Evolutionary conservation across 1,140 invertebrate genomes (phyloP).

Genomic region (Bombus confusus): DNA sequence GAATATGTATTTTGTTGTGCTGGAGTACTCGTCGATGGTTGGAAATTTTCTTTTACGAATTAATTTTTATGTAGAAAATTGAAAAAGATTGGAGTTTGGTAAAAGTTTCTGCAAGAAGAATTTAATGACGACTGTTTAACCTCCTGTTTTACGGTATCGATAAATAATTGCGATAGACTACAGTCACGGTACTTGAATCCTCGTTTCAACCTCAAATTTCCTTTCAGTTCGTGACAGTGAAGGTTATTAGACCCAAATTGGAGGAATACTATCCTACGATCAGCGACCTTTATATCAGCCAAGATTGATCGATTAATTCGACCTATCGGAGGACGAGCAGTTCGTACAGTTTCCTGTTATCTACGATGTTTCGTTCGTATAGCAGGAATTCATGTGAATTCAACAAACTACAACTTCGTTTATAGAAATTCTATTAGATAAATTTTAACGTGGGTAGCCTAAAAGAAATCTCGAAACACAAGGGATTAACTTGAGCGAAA

Average conservation of each 20-base stretch:
- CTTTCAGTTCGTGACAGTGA: not conserved
- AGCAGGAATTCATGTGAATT: too few species aligned
- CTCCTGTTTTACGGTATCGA: not conserved
- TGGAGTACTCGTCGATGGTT: not conserved
- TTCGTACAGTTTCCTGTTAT: not conserved
- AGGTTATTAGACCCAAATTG: not conserved
- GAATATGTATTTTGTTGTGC: not conserved
- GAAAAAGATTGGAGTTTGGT: not conserved
- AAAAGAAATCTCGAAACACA: too few species aligned
- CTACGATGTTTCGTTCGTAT: not conserved
- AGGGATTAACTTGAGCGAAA: too few species aligned
- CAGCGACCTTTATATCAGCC: not conserved
- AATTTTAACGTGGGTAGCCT: too few species aligned
- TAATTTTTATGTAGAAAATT: not conserved
- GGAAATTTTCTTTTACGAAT: not conserved
- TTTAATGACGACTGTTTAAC: too few species aligned
- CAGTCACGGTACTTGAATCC: not conserved
- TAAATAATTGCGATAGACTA: too few species aligned
- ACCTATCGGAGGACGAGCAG: not conserved
- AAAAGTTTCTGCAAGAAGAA: not conserved
- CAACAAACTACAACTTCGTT: too few species aligned
- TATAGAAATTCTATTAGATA: too few species aligned
- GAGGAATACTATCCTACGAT: not conserved
- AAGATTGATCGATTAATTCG: not conserved
- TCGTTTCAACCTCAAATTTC: not conserved